Conservation (phyloP, 2,888 invertebrate genomes). For the Colostygia pectinataria region DNA sequence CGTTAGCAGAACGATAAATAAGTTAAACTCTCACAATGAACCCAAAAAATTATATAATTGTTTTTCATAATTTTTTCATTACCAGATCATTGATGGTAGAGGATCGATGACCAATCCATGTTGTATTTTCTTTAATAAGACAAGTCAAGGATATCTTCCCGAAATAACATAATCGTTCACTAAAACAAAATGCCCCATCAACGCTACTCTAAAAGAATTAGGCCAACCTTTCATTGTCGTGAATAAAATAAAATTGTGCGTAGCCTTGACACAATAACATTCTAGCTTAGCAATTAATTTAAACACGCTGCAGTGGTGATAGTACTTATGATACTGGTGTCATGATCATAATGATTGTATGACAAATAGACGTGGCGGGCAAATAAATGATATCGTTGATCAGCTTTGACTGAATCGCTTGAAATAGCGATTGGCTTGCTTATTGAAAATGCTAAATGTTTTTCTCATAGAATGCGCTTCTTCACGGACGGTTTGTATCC, state of each 20-base stretch:
- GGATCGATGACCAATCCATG: too few species aligned
- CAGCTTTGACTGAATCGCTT: conserved; percentile 22
- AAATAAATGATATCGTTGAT: conserved; percentile 31
- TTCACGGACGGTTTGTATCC: too few species aligned
- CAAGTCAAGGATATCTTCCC: too few species aligned
- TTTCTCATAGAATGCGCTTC: too few species aligned
- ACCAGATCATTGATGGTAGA: too few species aligned
- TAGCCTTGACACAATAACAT: conserved; percentile 78
- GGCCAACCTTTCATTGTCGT: conserved; percentile 55
- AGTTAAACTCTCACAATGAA: too few species aligned
- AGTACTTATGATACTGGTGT: conserved; percentile 39
- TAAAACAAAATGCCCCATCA: conserved; percentile 27
- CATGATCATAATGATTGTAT: conserved; percentile 46
- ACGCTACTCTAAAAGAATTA: conserved; percentile 49
- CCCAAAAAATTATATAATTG: too few species aligned
- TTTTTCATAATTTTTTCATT: too few species aligned
- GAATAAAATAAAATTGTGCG: conserved; percentile 53
- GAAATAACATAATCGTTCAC: conserved; percentile 16
- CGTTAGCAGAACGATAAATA: too few species aligned
- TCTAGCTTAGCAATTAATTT: conserved; percentile 74
- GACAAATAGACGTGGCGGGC: conserved; percentile 45
- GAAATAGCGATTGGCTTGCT: not conserved
- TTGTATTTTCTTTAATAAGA: too few species aligned
- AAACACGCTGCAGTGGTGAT: conserved; percentile 58
- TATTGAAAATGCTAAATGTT: too few species aligned